Percentiles rank a stretch among this genome's conserved stretches.
Evolutionary conservation across 2,113 vertebrate species (phyloP).

Genomic region (Pseudorasbora parva): DNA sequence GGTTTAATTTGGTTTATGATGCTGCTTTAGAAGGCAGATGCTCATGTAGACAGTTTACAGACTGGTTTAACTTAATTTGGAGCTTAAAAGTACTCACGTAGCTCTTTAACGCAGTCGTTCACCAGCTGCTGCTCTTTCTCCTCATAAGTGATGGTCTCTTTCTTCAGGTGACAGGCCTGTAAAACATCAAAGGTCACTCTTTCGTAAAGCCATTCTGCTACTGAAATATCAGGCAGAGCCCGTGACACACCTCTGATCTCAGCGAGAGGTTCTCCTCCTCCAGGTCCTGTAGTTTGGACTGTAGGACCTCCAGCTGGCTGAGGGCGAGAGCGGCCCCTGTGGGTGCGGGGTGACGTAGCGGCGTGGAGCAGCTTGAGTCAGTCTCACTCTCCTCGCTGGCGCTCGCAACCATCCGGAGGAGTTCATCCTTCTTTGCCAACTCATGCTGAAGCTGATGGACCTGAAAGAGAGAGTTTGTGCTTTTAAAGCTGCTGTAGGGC

Average conservation of each 20-base stretch:
- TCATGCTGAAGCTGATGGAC: conserved; percentile 96
- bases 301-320: conserved; percentile 87
- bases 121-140: conserved; percentile 96
- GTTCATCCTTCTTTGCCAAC: conserved; percentile 91
- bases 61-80: not conserved
- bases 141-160: conserved; percentile 92
- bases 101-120: conserved; percentile 94
- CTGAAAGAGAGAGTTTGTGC: conserved; percentile 65
- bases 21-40: not conserved
- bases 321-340: conserved; percentile 76
- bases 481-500: not conserved
- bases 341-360: conserved; percentile 77
- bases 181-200: not conserved
- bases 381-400: conserved; percentile 94
- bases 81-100: conserved; percentile 81
- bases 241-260: conserved; percentile 83
- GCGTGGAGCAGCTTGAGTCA: conserved; percentile 89
- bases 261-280: conserved; percentile 93
- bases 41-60: not conserved
- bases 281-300: conserved; percentile 90
- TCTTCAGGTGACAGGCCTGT: conserved; percentile 92
- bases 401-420: conserved; percentile 91
- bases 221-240: not conserved
- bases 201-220: not conserved
- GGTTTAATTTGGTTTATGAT: not conserved